Percentiles rank a stretch among this genome's conserved stretches.
Conservation (phyloP, 2,113 vertebrate genomes). For the Oreochromis spilurus region DNA sequence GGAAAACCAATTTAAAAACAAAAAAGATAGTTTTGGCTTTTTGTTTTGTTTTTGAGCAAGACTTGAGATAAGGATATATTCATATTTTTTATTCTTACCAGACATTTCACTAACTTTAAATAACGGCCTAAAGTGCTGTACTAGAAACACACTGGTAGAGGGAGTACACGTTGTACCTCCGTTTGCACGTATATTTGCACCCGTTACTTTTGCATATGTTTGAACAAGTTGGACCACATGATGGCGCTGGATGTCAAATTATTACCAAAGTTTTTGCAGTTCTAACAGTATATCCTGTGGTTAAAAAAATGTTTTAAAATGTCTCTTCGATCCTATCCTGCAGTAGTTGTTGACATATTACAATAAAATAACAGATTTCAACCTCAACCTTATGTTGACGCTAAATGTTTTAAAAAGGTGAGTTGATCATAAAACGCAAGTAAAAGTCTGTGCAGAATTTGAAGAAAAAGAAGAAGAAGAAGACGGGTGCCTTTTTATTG, state of each 20-base stretch:
- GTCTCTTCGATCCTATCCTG: neutral
- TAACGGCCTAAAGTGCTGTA: neutral
- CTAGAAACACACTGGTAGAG: neutral
- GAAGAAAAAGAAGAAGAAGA: neutral
- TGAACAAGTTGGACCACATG: neutral
- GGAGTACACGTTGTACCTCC: neutral
- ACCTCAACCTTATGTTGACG: neutral
- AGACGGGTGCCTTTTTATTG: neutral
- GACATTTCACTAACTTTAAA: neutral
- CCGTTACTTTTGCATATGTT: neutral
- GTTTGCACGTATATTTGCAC: neutral
- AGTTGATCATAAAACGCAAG: neutral
- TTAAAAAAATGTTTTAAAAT: neutral
- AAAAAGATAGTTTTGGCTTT: neutral
- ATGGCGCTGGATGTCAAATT: neutral
- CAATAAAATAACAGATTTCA: neutral
- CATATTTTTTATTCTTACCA: neutral
- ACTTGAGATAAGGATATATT: neutral
- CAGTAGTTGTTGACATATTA: neutral
- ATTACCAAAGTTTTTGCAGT: neutral
- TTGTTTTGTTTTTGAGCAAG: neutral
- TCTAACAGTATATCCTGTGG: neutral
- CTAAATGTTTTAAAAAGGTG: neutral
- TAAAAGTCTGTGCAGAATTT: neutral
- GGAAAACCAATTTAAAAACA: neutral